Conservation (phyloP, 2,797 vertebrate genomes). For the Spea hammondii region DNA sequence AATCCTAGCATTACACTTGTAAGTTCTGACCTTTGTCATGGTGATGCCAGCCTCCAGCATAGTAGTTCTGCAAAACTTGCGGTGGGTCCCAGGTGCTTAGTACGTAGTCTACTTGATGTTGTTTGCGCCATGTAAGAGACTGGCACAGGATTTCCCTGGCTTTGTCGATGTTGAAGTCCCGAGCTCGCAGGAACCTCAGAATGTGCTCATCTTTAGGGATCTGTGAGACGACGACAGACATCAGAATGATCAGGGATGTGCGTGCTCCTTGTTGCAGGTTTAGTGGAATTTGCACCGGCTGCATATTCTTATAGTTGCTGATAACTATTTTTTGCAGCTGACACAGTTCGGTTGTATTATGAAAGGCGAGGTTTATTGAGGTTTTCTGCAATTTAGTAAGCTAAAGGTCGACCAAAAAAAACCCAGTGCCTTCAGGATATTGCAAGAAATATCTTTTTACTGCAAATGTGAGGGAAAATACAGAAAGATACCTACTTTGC, state of each 20-base stretch:
- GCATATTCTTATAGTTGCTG: too few species aligned
- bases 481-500: conserved; percentile 74
- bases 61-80: conserved; percentile 90
- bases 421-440: too few species aligned
- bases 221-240: conserved; percentile 58
- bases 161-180: conserved; percentile 94
- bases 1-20: neutral
- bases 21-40: conserved; percentile 79
- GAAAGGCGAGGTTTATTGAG: too few species aligned
- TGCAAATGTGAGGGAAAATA: too few species aligned
- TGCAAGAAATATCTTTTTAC: too few species aligned
- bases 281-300: too few species aligned
- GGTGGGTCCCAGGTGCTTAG: conserved; percentile 92
- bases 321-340: too few species aligned
- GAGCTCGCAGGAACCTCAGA: conserved; percentile 86
- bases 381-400: too few species aligned
- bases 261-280: too few species aligned
- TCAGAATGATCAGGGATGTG: too few species aligned
- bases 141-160: conserved; percentile 90
- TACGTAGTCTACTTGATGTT: conserved; percentile 95
- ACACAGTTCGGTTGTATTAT: too few species aligned
- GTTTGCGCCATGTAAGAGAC: conserved; percentile 92
- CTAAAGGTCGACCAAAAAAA: too few species aligned
- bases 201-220: conserved; percentile 97
- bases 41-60: conserved; percentile 96